phyloP scores from a whole-genome alignment of 2,797 vertebrate genomes.

The Anguilla marmorata region DNA sequence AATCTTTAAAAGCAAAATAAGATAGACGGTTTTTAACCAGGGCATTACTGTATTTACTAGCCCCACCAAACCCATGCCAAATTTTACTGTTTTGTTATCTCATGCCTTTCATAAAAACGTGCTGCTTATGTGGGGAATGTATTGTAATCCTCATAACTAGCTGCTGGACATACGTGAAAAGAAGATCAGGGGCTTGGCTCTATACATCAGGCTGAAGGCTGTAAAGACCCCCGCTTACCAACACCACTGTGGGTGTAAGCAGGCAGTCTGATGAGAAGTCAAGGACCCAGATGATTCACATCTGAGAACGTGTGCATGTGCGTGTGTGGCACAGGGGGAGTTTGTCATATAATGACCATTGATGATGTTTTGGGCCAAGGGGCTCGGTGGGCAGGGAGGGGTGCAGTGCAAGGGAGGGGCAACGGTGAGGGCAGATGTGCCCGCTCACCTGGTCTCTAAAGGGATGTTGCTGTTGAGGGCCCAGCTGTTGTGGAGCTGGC shows the following conservation, averaged over 20 bases:
- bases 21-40: too few relatives aligned
- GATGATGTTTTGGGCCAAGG: background rate
- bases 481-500: conserved; percentile 84
- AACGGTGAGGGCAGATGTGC: background rate
- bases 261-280: background rate
- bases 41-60: too few relatives aligned
- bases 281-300: background rate
- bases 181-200: background rate
- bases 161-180: background rate
- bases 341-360: background rate
- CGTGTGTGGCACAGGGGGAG: background rate
- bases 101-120: too few relatives aligned
- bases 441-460: conserved; percentile 80
- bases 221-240: background rate
- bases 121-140: too few relatives aligned
- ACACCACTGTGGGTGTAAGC: background rate
- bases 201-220: background rate
- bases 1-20: too few relatives aligned
- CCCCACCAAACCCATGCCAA: too few relatives aligned
- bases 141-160: background rate
- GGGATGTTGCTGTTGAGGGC: conserved; percentile 87
- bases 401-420: background rate
- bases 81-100: too few relatives aligned
- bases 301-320: background rate
- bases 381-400: background rate